Evolutionary conservation across 1,140 invertebrate genomes (phyloP), one percentile per base, ranked within the genome.

Genomic region (Dryas iulia): DNA sequence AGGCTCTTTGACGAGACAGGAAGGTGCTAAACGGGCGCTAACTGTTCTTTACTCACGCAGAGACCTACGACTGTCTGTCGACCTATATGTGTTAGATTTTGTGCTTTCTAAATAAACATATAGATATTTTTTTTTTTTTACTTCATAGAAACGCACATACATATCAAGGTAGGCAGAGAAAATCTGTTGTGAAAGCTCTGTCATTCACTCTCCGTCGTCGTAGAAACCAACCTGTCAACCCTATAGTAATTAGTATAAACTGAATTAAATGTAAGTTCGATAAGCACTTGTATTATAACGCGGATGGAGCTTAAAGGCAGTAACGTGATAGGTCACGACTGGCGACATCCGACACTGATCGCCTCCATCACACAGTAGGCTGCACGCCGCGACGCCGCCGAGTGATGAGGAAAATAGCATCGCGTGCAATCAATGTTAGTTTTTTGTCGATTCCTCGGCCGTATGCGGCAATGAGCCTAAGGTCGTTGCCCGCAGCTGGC

Each of bases 1-100:
- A 1, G 23, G n/a, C 58, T 39, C 11, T 12, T 24, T 7, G 59
- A 30, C 56, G 56, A 58, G 26, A 58, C 56, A n/a, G 33, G 33
- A 18, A 60, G 59, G 59, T 39, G 59, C 23, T 60, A 60, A 60
- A 39, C 59, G 21, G n/a, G 31, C 28, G 56, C 59, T 60, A 60
- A 60, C 59, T 30, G 31, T 18, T 3, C 12, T 35, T 35, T 6
- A 35, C 33, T 35, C n/a, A 4, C 33, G n/a, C n/a, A n/a, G n/a
- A n/a, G n/a, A 35, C 33, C 33, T 35, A n/a, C n/a, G n/a, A n/a
- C 26, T 8, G 7, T 39, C 14, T 18, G 14, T 39, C 33, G 26
- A 28, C 26, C 26, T 28, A 6, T n/a, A n/a, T n/a, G n/a, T n/a
- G n/a, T n/a, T n/a, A n/a, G n/a, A n/a, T n/a, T n/a, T n/a, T n/a